phyloP scores from a whole-genome alignment of 2,888 invertebrate species.

The Aromia moschata region DNA sequence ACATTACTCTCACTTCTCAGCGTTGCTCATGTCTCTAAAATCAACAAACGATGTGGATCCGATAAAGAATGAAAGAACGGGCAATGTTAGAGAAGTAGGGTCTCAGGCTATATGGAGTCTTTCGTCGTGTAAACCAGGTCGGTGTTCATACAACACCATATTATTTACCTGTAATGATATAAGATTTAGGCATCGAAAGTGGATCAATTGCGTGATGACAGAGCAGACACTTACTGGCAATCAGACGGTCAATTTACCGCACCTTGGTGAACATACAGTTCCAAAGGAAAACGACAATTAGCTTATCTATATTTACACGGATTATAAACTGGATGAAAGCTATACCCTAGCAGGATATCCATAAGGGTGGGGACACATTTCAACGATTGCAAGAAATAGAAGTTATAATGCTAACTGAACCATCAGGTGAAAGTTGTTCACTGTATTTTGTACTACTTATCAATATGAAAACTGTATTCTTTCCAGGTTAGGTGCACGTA shows the following conservation, averaged over 20 bases:
- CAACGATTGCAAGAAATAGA: constrained; percentile 96
- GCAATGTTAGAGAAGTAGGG: constrained; percentile 61
- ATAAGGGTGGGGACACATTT: constrained; percentile 95
- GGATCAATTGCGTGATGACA: constrained; percentile 93
- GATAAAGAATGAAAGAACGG: constrained; percentile 57
- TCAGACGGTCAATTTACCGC: constrained; percentile 98
- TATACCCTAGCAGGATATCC: constrained; percentile 97
- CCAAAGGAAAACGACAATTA: constrained; percentile 91
- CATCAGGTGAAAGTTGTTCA: constrained; percentile 69
- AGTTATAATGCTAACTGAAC: constrained; percentile 92
- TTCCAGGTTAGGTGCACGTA: constrained; percentile 91
- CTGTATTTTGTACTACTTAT: background rate
- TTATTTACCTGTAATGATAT: background rate
- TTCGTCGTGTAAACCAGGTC: constrained; percentile 97
- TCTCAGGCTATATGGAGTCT: constrained; percentile 89
- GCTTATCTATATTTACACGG: constrained; percentile 95
- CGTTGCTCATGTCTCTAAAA: constrained; percentile 45
- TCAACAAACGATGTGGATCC: constrained; percentile 50
- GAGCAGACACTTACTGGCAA: constrained; percentile 99
- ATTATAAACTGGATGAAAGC: constrained; percentile 98
- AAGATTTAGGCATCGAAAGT: too few species aligned
- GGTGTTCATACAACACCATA: background rate
- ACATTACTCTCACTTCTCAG: background rate
- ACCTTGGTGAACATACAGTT: constrained; percentile 98
- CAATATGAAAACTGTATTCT: constrained; percentile 2